Percentiles rank a stretch among this genome's conserved stretches.
Evolutionary conservation across 1,140 invertebrate genomes (phyloP).

Genomic region (Galendromus occidentalis): DNA sequence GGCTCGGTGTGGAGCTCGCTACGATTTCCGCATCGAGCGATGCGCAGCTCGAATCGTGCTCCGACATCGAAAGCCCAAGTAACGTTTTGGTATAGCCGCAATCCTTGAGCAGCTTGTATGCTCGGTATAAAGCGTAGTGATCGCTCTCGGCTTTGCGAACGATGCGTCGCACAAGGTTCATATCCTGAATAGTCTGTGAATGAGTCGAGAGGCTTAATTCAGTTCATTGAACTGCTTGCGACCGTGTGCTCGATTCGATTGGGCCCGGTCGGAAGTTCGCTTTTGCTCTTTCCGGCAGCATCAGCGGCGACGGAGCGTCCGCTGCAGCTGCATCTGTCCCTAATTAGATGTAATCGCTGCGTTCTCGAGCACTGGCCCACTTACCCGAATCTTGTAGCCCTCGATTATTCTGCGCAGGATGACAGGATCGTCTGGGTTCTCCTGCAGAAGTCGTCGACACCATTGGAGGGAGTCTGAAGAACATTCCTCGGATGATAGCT

Average conservation of each 20-base stretch:
- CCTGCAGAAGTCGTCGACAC: neutral
- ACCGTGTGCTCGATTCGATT: no score
- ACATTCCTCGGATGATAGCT: neutral
- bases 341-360: no score
- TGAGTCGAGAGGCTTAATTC: no score
- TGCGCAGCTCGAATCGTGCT: neutral
- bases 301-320: no score
- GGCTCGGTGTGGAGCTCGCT: neutral
- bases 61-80: neutral
- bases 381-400: constrained; percentile 7
- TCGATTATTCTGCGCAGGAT: neutral
- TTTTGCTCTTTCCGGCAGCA: no score
- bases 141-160: constrained; percentile 8
- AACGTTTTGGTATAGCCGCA: constrained; percentile 6
- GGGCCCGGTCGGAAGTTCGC: no score
- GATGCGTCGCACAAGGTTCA: constrained; percentile 2
- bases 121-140: neutral
- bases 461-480: constrained; percentile 2
- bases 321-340: no score
- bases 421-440: constrained; percentile 1
- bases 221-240: no score
- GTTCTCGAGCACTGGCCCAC: no score
- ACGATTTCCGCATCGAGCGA: neutral
- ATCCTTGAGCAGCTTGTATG: constrained; percentile 2
- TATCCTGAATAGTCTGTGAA: constrained; percentile 8